phyloP scores from a whole-genome alignment of 2,888 invertebrate genomes.

The Gymnocheta viridis region DNA sequence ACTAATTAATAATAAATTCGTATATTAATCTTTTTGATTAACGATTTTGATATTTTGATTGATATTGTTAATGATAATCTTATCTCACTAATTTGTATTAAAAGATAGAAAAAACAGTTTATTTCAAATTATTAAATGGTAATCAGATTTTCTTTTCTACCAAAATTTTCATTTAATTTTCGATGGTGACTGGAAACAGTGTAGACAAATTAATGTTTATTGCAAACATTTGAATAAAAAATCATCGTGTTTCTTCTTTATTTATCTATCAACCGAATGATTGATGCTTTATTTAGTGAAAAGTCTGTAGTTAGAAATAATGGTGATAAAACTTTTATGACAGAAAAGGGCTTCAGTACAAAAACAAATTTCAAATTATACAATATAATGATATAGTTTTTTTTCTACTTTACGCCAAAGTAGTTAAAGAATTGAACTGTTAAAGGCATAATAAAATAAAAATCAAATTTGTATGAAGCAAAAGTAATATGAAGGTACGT shows the following conservation, averaged over 20 bases:
- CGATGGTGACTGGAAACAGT: slow-evolving; percentile 7
- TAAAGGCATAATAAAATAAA: too few relatives aligned
- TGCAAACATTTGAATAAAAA: slow-evolving; percentile 22
- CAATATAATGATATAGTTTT: not conserved
- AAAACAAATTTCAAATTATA: slow-evolving; percentile 5
- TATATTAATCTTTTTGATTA: too few relatives aligned
- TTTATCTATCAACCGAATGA: slow-evolving; percentile 38
- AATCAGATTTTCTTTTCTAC: too few relatives aligned
- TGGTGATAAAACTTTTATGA: slow-evolving; percentile 43
- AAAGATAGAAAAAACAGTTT: too few relatives aligned
- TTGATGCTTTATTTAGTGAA: slow-evolving; percentile 45
- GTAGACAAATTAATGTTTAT: slow-evolving; percentile 32
- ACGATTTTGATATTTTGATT: not conserved
- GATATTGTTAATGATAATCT: too few relatives aligned
- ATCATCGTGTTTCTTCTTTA: too few relatives aligned
- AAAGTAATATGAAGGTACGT: too few relatives aligned
- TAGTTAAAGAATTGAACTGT: slow-evolving; percentile 22
- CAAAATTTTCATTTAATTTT: not conserved
- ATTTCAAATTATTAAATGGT: too few relatives aligned
- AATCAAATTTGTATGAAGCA: too few relatives aligned
- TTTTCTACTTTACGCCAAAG: not conserved
- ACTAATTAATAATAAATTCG: too few relatives aligned
- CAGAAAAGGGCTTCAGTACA: slow-evolving; percentile 21
- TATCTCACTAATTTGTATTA: too few relatives aligned
- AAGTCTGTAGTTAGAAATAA: not conserved